Evolutionary conservation across 1,140 invertebrate genomes (phyloP).

Genomic region (Eurosta solidaginis): DNA sequence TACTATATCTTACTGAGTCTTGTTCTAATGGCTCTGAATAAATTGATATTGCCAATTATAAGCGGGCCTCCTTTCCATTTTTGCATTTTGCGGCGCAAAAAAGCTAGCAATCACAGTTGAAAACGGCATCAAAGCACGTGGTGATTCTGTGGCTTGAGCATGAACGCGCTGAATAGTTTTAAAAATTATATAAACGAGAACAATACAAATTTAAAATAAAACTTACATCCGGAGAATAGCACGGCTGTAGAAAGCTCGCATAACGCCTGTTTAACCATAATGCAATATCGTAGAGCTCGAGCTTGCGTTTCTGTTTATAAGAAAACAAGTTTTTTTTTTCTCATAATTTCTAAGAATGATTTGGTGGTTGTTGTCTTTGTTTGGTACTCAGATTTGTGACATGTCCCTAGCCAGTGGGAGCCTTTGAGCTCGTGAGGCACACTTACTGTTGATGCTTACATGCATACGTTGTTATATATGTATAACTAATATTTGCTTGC

Average conservation of each 20-base stretch:
- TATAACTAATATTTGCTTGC: too few species aligned
- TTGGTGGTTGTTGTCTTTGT: too few species aligned
- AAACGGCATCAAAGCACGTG: conserved; percentile 76
- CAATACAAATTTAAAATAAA: not conserved
- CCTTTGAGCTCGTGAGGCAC: too few species aligned
- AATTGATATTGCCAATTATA: conserved; percentile 77
- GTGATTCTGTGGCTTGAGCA: conserved; percentile 72
- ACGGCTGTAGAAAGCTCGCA: conserved; percentile 64
- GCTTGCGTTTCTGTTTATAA: conserved; percentile 71
- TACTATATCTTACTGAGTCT: too few species aligned
- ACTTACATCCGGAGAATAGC: conserved; percentile 65
- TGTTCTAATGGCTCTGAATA: conserved; percentile 66
- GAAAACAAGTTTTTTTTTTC: too few species aligned
- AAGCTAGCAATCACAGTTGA: conserved; percentile 72
- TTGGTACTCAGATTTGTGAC: conserved; percentile 75
- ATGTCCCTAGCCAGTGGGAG: conserved; percentile 79
- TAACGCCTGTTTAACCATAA: conserved; percentile 70
- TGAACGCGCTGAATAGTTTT: conserved; percentile 65
- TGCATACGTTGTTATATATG: too few species aligned
- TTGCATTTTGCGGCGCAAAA: conserved; percentile 66
- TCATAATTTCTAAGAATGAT: too few species aligned
- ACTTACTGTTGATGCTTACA: too few species aligned
- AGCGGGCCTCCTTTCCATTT: conserved; percentile 66
- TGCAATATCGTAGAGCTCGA: conserved; percentile 67
- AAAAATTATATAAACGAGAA: not conserved